These are phyloP conservation scores for Xyrauchen texanus DNA, from an alignment of 2,113 vertebrate genomes.

Conservation along the genomic window DNA sequence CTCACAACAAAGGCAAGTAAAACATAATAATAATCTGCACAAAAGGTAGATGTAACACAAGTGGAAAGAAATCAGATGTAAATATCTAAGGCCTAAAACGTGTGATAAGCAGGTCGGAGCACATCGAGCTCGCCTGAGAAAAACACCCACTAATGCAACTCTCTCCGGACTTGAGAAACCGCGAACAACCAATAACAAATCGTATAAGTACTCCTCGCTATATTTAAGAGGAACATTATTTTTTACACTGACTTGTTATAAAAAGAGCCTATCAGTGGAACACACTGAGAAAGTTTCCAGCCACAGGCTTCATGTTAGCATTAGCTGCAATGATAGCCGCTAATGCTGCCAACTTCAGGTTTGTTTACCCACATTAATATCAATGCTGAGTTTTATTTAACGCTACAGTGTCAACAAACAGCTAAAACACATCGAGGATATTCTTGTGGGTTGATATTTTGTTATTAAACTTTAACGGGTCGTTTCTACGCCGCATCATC, in stretches of 20 bases:
- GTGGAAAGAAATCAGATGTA: neutral
- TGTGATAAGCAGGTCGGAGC: neutral
- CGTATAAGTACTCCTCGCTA: too few species aligned
- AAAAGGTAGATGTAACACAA: neutral
- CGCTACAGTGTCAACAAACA: neutral
- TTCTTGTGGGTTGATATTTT: neutral
- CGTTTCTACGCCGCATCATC: too few species aligned
- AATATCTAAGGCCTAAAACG: neutral
- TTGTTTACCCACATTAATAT: constrained; percentile 38
- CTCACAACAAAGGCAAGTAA: neutral
- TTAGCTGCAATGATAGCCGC: constrained; percentile 17
- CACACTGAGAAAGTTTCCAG: constrained; percentile 8
- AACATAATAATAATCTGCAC: neutral
- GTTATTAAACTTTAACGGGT: neutral
- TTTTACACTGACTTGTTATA: neutral
- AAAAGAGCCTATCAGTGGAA: neutral
- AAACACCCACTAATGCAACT: constrained; percentile 10
- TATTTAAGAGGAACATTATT: neutral
- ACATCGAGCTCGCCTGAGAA: neutral
- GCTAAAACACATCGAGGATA: neutral
- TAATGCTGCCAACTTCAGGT: constrained; percentile 44
- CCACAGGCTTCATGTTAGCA: neutral
- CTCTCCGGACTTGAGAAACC: neutral
- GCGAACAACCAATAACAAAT: neutral
- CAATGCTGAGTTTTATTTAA: neutral